Percentiles rank a stretch among this genome's conserved stretches.
These are phyloP conservation scores for Epinephelus lanceolatus DNA, from an alignment of 2,113 vertebrate species.

Conservation along the genomic window DNA sequence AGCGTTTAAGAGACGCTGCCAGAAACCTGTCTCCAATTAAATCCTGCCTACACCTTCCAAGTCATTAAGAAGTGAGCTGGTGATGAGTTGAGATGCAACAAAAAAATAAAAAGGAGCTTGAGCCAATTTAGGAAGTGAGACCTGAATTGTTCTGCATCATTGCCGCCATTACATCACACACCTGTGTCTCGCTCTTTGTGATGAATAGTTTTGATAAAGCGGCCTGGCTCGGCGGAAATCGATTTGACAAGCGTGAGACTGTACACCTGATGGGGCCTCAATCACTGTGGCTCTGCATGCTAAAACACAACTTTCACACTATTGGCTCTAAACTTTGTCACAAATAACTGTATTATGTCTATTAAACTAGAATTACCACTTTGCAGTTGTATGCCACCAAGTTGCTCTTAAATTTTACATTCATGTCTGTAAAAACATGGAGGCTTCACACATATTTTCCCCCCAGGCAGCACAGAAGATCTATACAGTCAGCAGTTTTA, in stretches of 20 bases:
- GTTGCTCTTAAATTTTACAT: too few species aligned
- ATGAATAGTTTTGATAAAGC: slow-evolving; percentile 52
- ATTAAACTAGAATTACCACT: too few species aligned
- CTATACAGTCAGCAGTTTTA: too few species aligned
- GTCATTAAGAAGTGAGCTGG: slow-evolving; percentile 57
- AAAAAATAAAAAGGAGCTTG: slow-evolving; percentile 10
- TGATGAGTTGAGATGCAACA: slow-evolving; percentile 47
- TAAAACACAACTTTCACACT: not conserved
- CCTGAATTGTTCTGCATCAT: slow-evolving; percentile 51
- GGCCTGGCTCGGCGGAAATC: slow-evolving; percentile 38
- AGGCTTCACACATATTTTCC: too few species aligned
- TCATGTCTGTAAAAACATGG: too few species aligned
- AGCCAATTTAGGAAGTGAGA: slow-evolving; percentile 51
- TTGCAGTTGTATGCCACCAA: too few species aligned
- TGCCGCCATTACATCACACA: slow-evolving; percentile 62
- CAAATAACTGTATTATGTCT: not conserved
- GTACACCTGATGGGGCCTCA: slow-evolving; percentile 41
- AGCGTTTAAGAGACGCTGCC: slow-evolving; percentile 44
- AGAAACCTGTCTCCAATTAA: slow-evolving; percentile 66
- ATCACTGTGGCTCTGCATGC: slow-evolving; percentile 1
- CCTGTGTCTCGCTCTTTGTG: slow-evolving; percentile 56
- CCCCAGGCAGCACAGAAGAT: too few species aligned
- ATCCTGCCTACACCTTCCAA: slow-evolving; percentile 49
- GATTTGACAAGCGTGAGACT: slow-evolving; percentile 51
- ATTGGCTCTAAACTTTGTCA: not conserved